A percentile compares a stretch with the other conserved stretches of the same genome.
phyloP scores from a whole-genome alignment of 2,797 vertebrate species.

The Cuculus canorus region DNA sequence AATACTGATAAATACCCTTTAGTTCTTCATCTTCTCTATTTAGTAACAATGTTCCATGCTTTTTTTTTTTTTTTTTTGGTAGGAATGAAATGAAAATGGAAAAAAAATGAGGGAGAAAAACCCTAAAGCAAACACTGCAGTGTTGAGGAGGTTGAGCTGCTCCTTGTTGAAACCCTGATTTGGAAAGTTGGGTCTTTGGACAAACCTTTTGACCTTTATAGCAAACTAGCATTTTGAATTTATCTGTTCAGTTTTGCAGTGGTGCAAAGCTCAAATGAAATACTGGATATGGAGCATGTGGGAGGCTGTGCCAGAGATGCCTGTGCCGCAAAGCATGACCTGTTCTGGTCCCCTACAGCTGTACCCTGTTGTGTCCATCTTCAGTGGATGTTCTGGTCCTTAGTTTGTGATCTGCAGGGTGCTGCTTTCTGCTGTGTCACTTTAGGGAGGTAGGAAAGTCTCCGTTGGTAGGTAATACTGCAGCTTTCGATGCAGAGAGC shows the following conservation, averaged over 20 bases:
- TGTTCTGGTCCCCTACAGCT: not conserved
- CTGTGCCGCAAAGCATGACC: not conserved
- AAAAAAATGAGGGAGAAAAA: not conserved
- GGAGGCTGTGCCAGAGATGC: not conserved
- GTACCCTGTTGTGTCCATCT: not conserved
- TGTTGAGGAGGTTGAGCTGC: not conserved
- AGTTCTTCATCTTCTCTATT: not conserved
- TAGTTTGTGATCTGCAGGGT: not conserved
- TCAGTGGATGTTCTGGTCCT: not conserved
- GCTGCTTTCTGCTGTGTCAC: not conserved
- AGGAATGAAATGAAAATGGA: not conserved
- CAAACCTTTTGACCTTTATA: not conserved
- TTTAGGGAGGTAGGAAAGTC: not conserved
- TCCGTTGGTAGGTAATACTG: not conserved
- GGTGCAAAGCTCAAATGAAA: not conserved
- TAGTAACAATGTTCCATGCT: not conserved
- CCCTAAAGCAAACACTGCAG: not conserved
- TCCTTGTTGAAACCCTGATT: not conserved
- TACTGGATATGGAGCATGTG: accelerated
- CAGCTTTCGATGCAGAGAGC: not conserved
- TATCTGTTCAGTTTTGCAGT: not conserved
- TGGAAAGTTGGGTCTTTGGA: not conserved
- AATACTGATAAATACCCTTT: not conserved
- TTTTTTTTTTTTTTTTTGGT: not conserved
- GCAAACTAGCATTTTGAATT: not conserved